Evolutionary conservation across 2,888 invertebrate species (phyloP), one percentile per base, ranked within the genome.

Genomic region (Eilema caniola): DNA sequence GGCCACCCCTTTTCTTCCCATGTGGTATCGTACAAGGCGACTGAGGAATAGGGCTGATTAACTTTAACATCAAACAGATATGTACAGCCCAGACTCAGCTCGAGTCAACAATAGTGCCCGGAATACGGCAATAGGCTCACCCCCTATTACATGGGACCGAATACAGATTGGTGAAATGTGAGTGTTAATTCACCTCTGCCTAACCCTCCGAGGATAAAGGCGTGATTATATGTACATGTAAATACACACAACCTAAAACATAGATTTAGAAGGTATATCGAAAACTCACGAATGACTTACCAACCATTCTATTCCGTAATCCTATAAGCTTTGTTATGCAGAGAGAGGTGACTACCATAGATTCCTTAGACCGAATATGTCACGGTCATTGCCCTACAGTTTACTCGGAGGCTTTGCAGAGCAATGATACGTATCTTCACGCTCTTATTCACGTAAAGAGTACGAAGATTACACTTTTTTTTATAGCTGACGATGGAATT

Each of bases 361-460:
- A 80, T 80, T 81, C 77, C 68, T 66, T 11, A 33, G 4, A 14
- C 14, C 23, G 60, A 56, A 80, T 80, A 80, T 78, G 79, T 77
- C 80, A 80, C 73, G 80, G 77, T 72, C 81, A 79, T 71, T 63
- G 70, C 25, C 65, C 72, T 70, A 74, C 56, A 60, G 71, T 74
- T 67, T 59, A 70, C n/a, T 47, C 12, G 31, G 33, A 25, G 23
- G 31, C 16, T 24, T 3, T 56, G 31, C 31, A 57, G 28, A 47
- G 57, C 28, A 31, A 33, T 41, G 31, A 70, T 47, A 61, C 23
- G 33, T 62, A 66, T 62, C 66, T 66, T 62, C 24, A 57, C 47
- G 62, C 37, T 33, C 8, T 65, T 33, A 31, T 33, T 64, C 28
- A 33, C 16, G 57, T 57, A 23, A 23, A 31, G 28, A 24, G 56